A percentile compares a stretch with the other conserved stretches of the same genome.
These are phyloP conservation scores for Smittia sp. DNA, from an alignment of 2,888 invertebrate genomes.

Conservation along the genomic window DNA sequence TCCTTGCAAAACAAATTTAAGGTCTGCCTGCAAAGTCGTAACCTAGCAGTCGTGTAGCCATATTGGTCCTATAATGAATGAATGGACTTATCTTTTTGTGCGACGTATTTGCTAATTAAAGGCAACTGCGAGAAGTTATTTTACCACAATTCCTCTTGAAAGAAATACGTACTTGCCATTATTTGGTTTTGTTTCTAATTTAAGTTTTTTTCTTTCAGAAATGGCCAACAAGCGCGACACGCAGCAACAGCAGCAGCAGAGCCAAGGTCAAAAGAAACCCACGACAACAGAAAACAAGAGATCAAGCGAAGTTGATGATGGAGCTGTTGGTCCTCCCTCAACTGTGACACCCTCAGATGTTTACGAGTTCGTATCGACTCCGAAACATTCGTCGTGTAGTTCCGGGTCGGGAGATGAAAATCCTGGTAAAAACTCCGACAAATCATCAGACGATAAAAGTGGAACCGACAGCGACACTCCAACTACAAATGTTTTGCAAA, in stretches of 20 bases:
- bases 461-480: slow-evolving; percentile 41
- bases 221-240: slow-evolving; percentile 51
- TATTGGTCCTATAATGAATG: too few relatives aligned
- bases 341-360: slow-evolving; percentile 42
- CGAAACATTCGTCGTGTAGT: slow-evolving; percentile 44
- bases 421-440: slow-evolving; percentile 43
- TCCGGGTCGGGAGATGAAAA: slow-evolving; percentile 44
- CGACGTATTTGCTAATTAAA: too few relatives aligned
- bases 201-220: slow-evolving; percentile 48
- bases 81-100: too few relatives aligned
- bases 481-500: neutral
- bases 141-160: too few relatives aligned
- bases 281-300: slow-evolving; percentile 47
- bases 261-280: slow-evolving; percentile 49
- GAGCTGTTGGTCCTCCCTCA: slow-evolving; percentile 15
- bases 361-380: slow-evolving; percentile 46
- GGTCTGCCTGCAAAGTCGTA: too few relatives aligned
- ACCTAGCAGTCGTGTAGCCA: too few relatives aligned
- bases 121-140: too few relatives aligned
- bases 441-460: slow-evolving; percentile 44
- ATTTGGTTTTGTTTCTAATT: too few relatives aligned
- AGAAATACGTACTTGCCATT: too few relatives aligned
- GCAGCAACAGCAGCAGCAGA: slow-evolving; percentile 52
- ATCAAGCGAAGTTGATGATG: slow-evolving; percentile 32
- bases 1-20: too few relatives aligned